Percentiles rank a stretch among this genome's conserved stretches.
These are phyloP conservation scores for Drosophila subquinaria DNA, from an alignment of 2,888 invertebrate genomes.

Conservation along the genomic window DNA sequence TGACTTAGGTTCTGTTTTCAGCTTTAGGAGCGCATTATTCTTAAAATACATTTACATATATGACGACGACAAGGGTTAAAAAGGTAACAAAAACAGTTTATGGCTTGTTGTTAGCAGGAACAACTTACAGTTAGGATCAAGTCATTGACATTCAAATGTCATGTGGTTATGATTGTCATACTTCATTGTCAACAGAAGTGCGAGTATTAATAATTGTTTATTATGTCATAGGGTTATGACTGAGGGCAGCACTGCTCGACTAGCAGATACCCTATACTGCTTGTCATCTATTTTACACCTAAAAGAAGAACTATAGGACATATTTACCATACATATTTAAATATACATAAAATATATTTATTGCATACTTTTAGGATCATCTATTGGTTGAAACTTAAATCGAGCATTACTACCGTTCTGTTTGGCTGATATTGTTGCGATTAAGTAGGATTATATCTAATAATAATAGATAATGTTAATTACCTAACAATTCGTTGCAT, in stretches of 20 bases:
- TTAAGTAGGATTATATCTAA: no score
- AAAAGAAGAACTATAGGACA: no score
- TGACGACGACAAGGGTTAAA: conserved; percentile 13
- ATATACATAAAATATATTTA: no score
- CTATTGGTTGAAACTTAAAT: no score
- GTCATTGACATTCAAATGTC: conserved; percentile 33
- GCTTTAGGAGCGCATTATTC: conserved; percentile 1
- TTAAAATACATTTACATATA: neutral
- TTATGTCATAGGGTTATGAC: conserved; percentile 17
- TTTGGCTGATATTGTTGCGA: no score
- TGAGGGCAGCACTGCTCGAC: neutral
- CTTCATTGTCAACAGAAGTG: conserved; percentile 14
- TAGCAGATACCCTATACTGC: neutral
- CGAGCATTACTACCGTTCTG: no score
- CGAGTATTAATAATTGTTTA: conserved; percentile 10
- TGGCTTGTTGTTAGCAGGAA: neutral
- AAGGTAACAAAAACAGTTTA: conserved; percentile 8
- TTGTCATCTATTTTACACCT: no score
- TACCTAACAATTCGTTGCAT: no score
- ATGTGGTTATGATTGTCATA: conserved; percentile 18
- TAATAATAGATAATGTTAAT: no score
- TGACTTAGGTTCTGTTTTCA: conserved; percentile 49
- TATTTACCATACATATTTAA: no score
- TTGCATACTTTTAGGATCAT: no score
- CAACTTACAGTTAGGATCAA: conserved; percentile 45